Conservation (phyloP, 2,797 vertebrate genomes). For the Spondyliosoma cantharus region DNA sequence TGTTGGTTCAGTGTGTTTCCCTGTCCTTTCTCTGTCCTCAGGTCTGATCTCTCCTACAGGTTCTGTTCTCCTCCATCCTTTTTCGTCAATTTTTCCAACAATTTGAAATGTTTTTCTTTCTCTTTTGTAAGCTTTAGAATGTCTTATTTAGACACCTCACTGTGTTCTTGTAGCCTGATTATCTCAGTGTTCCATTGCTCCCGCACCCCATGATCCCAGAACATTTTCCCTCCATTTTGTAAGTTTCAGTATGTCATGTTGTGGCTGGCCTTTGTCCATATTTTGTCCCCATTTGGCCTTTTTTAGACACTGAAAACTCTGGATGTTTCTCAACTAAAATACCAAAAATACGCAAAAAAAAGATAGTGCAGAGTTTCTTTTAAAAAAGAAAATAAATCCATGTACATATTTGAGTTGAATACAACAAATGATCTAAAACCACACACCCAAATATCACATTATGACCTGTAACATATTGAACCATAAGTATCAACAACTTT, state of each 20-base stretch:
- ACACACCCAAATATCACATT: too few relatives aligned
- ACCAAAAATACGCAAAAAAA: too few relatives aligned
- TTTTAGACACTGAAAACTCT: too few relatives aligned
- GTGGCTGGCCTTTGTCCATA: neutral
- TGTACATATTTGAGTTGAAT: too few relatives aligned
- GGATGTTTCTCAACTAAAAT: too few relatives aligned
- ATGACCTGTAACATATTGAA: too few relatives aligned
- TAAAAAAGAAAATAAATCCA: too few relatives aligned
- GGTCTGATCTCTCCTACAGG: neutral
- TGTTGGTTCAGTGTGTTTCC: constrained; percentile 9
- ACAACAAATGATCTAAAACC: too few relatives aligned
- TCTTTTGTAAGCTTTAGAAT: neutral
- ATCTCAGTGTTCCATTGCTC: neutral
- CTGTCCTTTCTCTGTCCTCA: neutral
- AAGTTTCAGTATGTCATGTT: neutral
- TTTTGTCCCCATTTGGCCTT: neutral
- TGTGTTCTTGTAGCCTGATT: neutral
- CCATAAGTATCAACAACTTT: too few relatives aligned
- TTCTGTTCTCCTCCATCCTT: neutral
- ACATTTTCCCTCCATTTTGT: neutral
- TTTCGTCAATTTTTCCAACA: rapidly evolving
- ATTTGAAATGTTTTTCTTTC: rapidly evolving
- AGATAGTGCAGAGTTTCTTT: too few relatives aligned
- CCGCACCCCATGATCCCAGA: neutral
- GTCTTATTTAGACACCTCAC: neutral